Base-by-base conservation (phyloP, 2,888 invertebrate genomes). In the Gari tellinella region DNA sequence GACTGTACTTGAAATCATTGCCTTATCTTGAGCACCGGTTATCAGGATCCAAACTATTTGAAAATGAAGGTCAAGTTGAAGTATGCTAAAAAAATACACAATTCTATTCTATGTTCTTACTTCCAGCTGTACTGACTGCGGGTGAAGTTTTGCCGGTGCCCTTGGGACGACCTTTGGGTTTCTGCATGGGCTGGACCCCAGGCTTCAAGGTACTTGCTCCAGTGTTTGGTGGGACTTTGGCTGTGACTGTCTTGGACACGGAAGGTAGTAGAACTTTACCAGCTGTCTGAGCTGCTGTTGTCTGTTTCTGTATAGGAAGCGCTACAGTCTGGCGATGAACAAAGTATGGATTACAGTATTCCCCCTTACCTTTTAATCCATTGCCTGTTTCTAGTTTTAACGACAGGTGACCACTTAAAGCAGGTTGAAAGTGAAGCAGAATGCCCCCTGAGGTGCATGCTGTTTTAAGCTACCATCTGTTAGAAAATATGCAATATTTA, bases 251-350 rank as follows among this genome's bases (percentile, higher is more conserved):
- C 57, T 86, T 85, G 2, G 85, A 77, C 3, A 82, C 82, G 8
- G 86, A 87, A 1, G 89, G 88, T 2, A 88, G 78, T 19, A 89
- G 81, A 10, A 87, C 79, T 61, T 86, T 86, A 15, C 84, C 86
- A 10, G 31, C 31, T 26, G 82, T 79, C 62, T 82, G 81, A 41
- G 81, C 77, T 43, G 82, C 68, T 57, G 78, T 73, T 2, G 80
- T 76, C 56, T 81, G 78, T 61, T 84, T 82, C 52, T 75, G 69
- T 66, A 83, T 76, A 26, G 83, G 76, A 38, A 83, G 40, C 2
- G 75, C 57, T 17, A 75, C 75, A 57, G 65, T 73, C 77, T 78
- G 57, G 17, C 57, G 31, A 26, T 43, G 23, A 31, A n/a, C n/a
- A n/a, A n/a, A n/a, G n/a, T n/a, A n/a, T n/a, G n/a, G n/a, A n/a